Percentiles rank a stretch among this genome's conserved stretches.
Conservation (phyloP, 2,888 invertebrate species). For the Phaedon cochleariae region DNA sequence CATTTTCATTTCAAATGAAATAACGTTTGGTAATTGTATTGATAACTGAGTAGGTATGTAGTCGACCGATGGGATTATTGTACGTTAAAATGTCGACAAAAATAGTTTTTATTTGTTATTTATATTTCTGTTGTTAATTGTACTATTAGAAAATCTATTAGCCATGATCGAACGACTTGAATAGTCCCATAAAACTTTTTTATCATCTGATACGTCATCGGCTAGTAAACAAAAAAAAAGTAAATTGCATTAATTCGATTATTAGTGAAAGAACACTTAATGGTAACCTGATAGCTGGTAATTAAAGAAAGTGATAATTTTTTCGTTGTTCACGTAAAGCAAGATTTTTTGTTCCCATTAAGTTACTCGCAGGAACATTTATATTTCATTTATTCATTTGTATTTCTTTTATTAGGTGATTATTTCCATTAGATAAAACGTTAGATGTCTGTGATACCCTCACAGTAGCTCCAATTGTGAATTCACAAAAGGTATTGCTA, state of each 20-base stretch:
- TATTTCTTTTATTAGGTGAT: no score
- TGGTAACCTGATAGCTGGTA: slow-evolving; percentile 5
- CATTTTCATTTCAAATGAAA: no score
- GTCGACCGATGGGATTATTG: no score
- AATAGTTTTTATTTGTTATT: slow-evolving; percentile 21
- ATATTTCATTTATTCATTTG: no score
- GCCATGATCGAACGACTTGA: slow-evolving; percentile 24
- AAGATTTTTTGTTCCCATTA: no score
- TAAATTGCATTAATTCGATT: slow-evolving; percentile 26
- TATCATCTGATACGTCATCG: slow-evolving; percentile 27
- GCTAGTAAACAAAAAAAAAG: slow-evolving; percentile 27
- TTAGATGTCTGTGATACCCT: no score
- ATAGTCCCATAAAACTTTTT: slow-evolving; percentile 28
- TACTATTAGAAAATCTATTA: slow-evolving; percentile 37
- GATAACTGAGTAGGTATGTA: no score
- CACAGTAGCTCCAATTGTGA: slow-evolving; percentile 31
- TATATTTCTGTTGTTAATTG: slow-evolving; percentile 30
- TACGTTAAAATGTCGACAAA: no score
- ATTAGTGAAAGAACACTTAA: slow-evolving; percentile 14
- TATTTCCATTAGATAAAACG: no score
- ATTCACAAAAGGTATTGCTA: slow-evolving; percentile 33
- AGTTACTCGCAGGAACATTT: no score
- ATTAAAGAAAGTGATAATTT: slow-evolving; percentile 14
- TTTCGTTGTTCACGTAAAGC: neutral
- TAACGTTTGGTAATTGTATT: no score